phyloP scores from a whole-genome alignment of 2,113 vertebrate species.

The Callopanchax toddi region DNA sequence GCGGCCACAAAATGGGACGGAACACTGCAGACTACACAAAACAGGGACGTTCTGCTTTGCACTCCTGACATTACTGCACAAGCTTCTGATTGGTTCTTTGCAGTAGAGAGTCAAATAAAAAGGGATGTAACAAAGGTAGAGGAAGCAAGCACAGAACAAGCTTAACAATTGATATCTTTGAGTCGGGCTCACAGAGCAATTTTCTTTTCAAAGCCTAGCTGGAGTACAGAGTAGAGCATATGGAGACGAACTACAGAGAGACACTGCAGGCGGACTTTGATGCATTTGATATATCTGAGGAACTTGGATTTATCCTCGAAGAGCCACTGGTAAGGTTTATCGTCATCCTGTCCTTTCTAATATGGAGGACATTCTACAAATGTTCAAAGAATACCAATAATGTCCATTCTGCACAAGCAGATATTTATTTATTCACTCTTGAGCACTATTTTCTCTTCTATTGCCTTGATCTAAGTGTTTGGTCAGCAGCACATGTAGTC shows the following conservation, averaged over 20 bases:
- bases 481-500: conserved; percentile 1
- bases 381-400: neutral
- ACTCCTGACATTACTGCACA: neutral
- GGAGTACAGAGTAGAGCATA: conserved; percentile 16
- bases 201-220: conserved; percentile 4
- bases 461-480: conserved; percentile 9
- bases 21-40: neutral
- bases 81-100: conserved; percentile 41
- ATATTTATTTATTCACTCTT: neutral
- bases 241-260: conserved; percentile 42
- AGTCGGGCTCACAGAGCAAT: neutral
- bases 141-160: conserved; percentile 1
- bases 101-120: conserved; percentile 23
- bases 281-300: conserved; percentile 60
- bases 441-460: conserved; percentile 4
- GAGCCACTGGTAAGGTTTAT: conserved; percentile 57
- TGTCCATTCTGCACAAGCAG: neutral
- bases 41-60: neutral
- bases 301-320: conserved; percentile 65
- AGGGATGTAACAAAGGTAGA: conserved; percentile 31
- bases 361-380: neutral
- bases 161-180: conserved; percentile 4
- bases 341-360: conserved; percentile 13
- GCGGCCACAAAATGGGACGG: neutral
- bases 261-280: conserved; percentile 50